Conservation (phyloP, 1,140 invertebrate species). For the Papilio polyxenes region DNA sequence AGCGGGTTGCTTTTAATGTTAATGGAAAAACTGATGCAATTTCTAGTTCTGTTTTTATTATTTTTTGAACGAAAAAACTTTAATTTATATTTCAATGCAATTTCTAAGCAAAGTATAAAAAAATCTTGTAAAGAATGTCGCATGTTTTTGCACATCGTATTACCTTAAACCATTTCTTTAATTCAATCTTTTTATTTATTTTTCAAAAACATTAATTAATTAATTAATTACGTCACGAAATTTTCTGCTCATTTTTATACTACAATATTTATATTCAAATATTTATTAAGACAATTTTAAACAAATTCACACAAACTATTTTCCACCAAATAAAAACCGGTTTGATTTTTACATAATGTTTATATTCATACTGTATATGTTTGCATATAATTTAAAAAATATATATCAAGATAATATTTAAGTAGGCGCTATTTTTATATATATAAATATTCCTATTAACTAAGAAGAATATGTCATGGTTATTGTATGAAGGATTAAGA, state of each 20-base stretch:
- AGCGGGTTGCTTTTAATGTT: neutral
- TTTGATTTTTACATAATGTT: neutral
- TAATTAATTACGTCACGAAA: no score
- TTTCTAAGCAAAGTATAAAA: no score
- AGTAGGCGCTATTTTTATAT: conserved; percentile 25
- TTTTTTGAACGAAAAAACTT: no score
- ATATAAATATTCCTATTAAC: conserved; percentile 20
- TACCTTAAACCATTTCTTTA: no score
- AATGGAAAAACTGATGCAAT: neutral
- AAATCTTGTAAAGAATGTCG: no score
- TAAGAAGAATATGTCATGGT: conserved; percentile 20
- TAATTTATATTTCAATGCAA: neutral
- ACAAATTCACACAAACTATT: neutral
- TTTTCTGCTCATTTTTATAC: no score
- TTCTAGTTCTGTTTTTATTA: no score
- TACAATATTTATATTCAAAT: no score
- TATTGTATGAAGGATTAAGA: conserved; percentile 41
- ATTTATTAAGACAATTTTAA: neutral
- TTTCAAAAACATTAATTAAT: no score
- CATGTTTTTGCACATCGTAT: no score
- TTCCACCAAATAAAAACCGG: neutral
- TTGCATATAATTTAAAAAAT: neutral
- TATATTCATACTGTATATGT: neutral
- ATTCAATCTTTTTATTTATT: no score
- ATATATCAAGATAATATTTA: neutral